Evolutionary conservation across 2,888 invertebrate species (phyloP), one percentile per base, ranked within the genome.

Genomic region (Tholera decimalis): DNA sequence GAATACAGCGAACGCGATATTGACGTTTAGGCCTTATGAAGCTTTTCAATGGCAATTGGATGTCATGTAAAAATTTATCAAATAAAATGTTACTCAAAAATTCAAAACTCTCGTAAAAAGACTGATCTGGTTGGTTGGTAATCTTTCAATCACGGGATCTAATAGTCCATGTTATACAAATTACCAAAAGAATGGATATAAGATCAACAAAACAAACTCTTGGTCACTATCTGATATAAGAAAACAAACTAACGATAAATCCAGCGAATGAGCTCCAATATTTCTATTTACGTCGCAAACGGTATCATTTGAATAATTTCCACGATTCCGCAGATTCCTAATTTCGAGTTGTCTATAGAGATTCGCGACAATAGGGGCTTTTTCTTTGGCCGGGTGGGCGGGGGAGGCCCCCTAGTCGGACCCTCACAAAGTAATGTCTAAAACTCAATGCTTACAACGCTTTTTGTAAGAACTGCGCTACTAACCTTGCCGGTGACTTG

Each of bases 321-420:
- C 62, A 70, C 75, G 70, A 75, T 82, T 82, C 73, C 69, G 74
- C 73, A 77, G 75, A 82, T 79, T 83, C 82, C 83, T 83, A 77
- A 83, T 86, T 86, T 80, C 70, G 79, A 74, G 69, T 80, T 80
- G 83, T 82, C 82, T 80, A 81, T 81, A 76, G 83, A 86, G 84
- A 85, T 86, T 86, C 84, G 84, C 77, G 83, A 85, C 79, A 85
- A 84, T 81, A 81, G 80, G 77, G 67, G 84, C 79, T 82, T 80
- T 84, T 86, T 83, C 79, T 81, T 79, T 73, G 67, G 69, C 50
- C 43, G 71, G 60, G 63, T 63, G 70, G 47, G 54, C 64, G 70
- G 73, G 44, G 57, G 64, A 0, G 51, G 50, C 15, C 18, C 18
- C 47, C 63, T n/a, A 30, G 60, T 30, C 53, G 26, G 6, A 44